Evolutionary conservation across 2,797 vertebrate species (phyloP), one percentile per base, ranked within the genome.

Genomic region (Oreonectes daqikongensis): DNA sequence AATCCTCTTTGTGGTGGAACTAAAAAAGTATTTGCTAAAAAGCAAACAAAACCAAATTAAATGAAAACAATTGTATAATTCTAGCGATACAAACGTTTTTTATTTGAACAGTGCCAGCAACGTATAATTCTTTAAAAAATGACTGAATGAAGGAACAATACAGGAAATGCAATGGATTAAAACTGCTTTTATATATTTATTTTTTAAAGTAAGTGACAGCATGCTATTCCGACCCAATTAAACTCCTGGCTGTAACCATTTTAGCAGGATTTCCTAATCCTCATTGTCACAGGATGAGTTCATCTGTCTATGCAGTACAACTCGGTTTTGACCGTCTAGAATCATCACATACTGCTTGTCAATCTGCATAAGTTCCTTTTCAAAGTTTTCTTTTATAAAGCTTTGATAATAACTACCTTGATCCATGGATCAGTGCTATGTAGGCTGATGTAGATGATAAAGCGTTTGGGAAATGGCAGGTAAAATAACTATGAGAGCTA

Each of bases 391-490:
- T 18, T 26, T 8, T 18, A 70, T 57, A 57, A 12, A 26, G 11
- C 22, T 42, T 57, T 11, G 12, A 17, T 57, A 70, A 42, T 57
- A 42, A 57, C 20, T 18, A 30, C 12, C 17, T 42, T 38, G 15
- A 57, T 70, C 15, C 68, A 69, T 20, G 68, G 50, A 70, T 70
- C 38, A 57, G 7, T 28, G 35, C 10, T 42, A 2, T 4, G 17
- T 70, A 10, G 10, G 52, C 24, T 70, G 15, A 10, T 53, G 24
- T 26, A 22, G 15, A 24, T 53, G 7, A 24, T 38, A 53, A 24
- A n/a, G n/a, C 22, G n/a, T 48, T 69, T 24, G 30, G 12, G 17
- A 69, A 55, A 69, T 38, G 18, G 46, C 28, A 69, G 30, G 28
- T n/a, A n/a, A n/a, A n/a, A 40, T 18, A 57, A 24, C 53, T 7